A percentile compares a stretch with the other conserved stretches of the same genome.
Conservation (phyloP, 2,113 vertebrate genomes). For the Mellivora capensis region DNA sequence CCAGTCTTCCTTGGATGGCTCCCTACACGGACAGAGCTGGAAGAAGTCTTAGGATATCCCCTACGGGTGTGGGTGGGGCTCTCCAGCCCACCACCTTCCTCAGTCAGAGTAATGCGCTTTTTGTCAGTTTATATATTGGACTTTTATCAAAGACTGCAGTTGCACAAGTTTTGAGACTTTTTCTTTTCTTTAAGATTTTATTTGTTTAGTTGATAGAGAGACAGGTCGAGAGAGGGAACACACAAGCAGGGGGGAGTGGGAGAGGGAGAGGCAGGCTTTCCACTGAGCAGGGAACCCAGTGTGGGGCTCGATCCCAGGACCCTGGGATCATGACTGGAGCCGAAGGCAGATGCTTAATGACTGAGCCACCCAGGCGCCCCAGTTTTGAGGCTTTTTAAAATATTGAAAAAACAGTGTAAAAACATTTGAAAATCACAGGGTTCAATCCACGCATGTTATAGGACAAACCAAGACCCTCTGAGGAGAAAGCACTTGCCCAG, state of each 20-base stretch:
- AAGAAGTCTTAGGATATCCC: background rate
- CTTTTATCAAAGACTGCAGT: background rate
- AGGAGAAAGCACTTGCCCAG: background rate
- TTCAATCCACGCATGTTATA: background rate
- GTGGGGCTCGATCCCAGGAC: no score
- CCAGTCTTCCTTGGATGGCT: background rate
- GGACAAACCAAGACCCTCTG: background rate
- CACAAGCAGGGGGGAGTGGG: no score
- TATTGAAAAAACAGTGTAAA: background rate
- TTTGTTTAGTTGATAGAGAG: no score
- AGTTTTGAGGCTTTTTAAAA: conserved; percentile 9
- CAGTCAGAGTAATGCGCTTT: background rate
- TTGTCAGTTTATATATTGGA: background rate
- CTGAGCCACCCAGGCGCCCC: no score
- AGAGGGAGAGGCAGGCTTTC: no score
- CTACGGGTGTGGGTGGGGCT: background rate
- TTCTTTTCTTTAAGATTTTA: background rate
- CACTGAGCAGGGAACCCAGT: no score
- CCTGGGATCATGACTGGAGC: no score
- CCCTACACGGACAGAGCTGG: background rate
- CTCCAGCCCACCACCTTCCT: background rate
- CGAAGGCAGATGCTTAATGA: no score
- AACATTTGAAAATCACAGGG: background rate
- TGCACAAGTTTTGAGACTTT: conserved; percentile 1
- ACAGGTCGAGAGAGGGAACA: no score